Evolutionary conservation across 2,888 invertebrate genomes (phyloP), one percentile per base, ranked within the genome.

Genomic region (Orthosia incerta): DNA sequence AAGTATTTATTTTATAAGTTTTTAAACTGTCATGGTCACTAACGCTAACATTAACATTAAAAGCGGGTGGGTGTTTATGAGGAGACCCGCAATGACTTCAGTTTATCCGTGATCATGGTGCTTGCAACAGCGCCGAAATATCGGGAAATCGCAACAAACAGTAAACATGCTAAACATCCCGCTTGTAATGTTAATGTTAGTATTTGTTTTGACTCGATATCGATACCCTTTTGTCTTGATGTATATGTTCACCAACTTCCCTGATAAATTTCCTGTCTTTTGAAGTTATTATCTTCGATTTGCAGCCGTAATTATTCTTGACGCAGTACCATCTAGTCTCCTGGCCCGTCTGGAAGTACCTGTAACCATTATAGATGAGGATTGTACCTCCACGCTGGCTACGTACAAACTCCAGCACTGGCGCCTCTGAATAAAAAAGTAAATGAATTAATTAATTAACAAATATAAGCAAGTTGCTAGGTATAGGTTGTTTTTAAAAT

Each of bases 291-390:
- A 92, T 71, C 20, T 73, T 77, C 4, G 89, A 89, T 64, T 85
- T 89, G 71, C 92, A 93, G 0, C 90, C 89, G 0, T 53, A 26
- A 3, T 45, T 56, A 64, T 87, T 91, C 77, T 89, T 91, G 0
- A 90, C 90, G 68, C 93, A 93, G 63, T 91, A 90, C 92, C 91
- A 93, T n/a, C 90, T 78, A 3, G 84, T 87, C 51, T 71, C 86
- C 26, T 81, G 84, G 7, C 75, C 75, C 84, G 87, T 90, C 0
- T 59, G 74, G 20, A 78, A 73, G 66, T 82, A 89, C 0, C 82
- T 87, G 53, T 88, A 71, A 3, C 69, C 57, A 46, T 87, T 81
- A 51, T 82, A 86, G 46, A 82, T 63, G 5, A 88, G 61, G 46
- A 85, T 65, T 11, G 50, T 71, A 16, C 86, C 80, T 60, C 84